Evolutionary conservation across 1,140 invertebrate species (phyloP).

Genomic region (Drosophila lowei): DNA sequence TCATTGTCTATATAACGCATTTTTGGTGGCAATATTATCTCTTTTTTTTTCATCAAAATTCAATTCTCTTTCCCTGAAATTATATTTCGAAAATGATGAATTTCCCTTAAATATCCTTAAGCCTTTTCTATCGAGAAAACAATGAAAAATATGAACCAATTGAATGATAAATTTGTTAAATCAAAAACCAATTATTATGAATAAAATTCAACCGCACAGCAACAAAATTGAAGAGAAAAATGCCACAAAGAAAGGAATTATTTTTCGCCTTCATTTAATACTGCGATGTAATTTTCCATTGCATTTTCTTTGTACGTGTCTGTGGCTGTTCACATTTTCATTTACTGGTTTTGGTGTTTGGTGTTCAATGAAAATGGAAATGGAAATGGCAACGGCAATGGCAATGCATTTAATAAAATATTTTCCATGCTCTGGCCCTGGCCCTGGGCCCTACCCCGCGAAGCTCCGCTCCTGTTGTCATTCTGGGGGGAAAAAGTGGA

Average conservation of each 20-base stretch:
- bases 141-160: conserved; percentile 10
- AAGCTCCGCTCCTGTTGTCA: conserved; percentile 24
- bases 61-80: too few species aligned
- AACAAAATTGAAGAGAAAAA: neutral
- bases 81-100: too few species aligned
- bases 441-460: conserved; percentile 13
- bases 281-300: conserved; percentile 35
- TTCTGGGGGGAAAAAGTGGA: conserved; percentile 21
- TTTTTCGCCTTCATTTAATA: conserved; percentile 13
- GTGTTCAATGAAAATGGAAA: conserved; percentile 19
- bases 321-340: conserved; percentile 19
- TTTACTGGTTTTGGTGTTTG: conserved; percentile 23
- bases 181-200: conserved; percentile 42
- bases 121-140: too few species aligned
- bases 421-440: conserved; percentile 38
- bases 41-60: too few species aligned
- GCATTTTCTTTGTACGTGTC: conserved; percentile 9
- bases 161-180: conserved; percentile 31
- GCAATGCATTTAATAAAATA: conserved; percentile 55
- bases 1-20: too few species aligned
- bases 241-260: conserved; percentile 27
- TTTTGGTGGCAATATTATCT: too few species aligned
- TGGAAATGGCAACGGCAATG: neutral
- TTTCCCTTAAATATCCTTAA: too few species aligned
- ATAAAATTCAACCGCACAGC: conserved; percentile 3